Conservation (phyloP, 2,888 invertebrate genomes). For the Synanthedon formicaeformis region DNA sequence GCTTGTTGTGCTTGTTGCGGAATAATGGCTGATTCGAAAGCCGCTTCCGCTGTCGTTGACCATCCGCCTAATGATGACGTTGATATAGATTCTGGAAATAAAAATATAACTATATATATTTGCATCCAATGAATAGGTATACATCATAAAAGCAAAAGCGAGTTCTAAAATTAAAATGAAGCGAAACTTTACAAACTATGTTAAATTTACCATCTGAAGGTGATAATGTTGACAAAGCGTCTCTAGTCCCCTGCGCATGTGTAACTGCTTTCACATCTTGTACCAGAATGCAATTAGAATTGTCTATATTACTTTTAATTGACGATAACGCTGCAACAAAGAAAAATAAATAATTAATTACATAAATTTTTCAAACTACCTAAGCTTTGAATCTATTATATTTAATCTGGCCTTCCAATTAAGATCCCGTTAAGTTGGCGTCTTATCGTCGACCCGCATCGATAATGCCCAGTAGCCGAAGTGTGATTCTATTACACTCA, state of each 20-base stretch:
- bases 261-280: constrained; percentile 90
- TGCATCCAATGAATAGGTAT: not conserved
- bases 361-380: constrained; percentile 6
- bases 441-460: constrained; percentile 42
- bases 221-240: constrained; percentile 70
- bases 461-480: constrained; percentile 44
- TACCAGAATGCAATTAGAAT: constrained; percentile 89
- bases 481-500: constrained; percentile 46
- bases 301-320: constrained; percentile 89
- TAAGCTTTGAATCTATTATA: constrained; percentile 31
- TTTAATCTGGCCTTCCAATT: constrained; percentile 42
- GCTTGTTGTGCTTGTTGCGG: constrained; percentile 79
- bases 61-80: constrained; percentile 59
- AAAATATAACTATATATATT: constrained; percentile 16
- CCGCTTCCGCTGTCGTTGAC: constrained; percentile 67
- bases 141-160: not conserved
- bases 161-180: constrained; percentile 1
- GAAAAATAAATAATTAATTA: constrained; percentile 9
- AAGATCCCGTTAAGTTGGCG: constrained; percentile 43
- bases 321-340: constrained; percentile 86
- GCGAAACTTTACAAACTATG: not conserved
- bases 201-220: constrained; percentile 52
- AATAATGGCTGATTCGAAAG: constrained; percentile 68
- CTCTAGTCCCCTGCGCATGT: constrained; percentile 86
- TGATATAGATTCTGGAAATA: constrained; percentile 74